These are phyloP conservation scores for Rhinoptilus africanus DNA, from an alignment of 2,113 vertebrate species.

Conservation along the genomic window DNA sequence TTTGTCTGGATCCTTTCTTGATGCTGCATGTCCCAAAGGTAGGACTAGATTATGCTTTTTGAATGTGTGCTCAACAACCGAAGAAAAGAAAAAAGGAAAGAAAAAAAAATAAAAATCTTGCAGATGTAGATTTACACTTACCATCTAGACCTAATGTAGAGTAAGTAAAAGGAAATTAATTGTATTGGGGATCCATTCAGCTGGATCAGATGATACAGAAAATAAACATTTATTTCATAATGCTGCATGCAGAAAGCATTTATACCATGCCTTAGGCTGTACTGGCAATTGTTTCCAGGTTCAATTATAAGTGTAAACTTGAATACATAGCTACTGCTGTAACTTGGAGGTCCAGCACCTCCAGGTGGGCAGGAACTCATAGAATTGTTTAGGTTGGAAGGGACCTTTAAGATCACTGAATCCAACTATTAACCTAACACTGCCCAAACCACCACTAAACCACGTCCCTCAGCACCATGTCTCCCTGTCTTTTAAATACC, in stretches of 20 bases:
- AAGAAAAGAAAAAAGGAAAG: neutral
- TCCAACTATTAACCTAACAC: neutral
- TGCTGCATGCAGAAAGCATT: neutral
- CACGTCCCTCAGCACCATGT: neutral
- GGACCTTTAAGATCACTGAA: neutral
- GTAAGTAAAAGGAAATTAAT: neutral
- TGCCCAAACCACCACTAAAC: neutral
- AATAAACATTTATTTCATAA: neutral
- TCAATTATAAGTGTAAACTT: neutral
- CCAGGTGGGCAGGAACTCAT: neutral
- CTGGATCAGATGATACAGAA: neutral
- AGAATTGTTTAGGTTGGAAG: neutral
- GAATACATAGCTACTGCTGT: neutral
- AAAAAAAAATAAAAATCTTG: neutral
- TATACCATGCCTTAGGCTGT: neutral
- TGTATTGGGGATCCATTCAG: neutral
- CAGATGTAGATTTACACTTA: neutral
- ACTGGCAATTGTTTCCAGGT: neutral
- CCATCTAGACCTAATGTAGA: neutral
- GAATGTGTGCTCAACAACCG: neutral
- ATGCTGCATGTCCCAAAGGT: neutral
- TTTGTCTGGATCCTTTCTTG: neutral
- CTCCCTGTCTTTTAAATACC: neutral
- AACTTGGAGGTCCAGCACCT: neutral
- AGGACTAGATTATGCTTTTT: neutral